phyloP scores from a whole-genome alignment of 2,888 invertebrate genomes.

The Cephus runcator region DNA sequence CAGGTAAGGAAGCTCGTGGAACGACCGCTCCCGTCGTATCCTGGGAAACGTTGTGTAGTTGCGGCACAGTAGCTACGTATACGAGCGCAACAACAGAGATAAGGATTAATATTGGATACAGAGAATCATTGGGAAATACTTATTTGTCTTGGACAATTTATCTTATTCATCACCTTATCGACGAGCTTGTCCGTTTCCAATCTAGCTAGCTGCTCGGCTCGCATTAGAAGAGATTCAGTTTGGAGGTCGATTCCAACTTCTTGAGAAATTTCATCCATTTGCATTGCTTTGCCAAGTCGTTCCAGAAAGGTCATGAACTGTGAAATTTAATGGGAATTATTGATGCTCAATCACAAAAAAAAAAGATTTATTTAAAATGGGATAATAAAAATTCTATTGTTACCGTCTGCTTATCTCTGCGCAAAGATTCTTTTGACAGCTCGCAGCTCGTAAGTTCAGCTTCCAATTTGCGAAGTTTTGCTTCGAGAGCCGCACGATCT shows the following conservation, averaged over 20 bases:
- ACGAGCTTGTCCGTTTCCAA: conserved; percentile 85
- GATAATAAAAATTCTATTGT: background rate
- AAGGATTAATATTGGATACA: conserved; percentile 4
- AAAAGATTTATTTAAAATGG: background rate
- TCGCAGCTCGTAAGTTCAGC: conserved; percentile 81
- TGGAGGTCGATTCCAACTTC: conserved; percentile 85
- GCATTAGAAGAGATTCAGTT: conserved; percentile 84
- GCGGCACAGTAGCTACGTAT: conserved; percentile 76
- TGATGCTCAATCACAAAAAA: background rate
- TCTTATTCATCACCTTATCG: conserved; percentile 74
- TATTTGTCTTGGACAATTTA: background rate
- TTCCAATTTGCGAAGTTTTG: conserved; percentile 81
- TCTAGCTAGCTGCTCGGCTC: conserved; percentile 85
- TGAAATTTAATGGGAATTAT: conserved; percentile 40
- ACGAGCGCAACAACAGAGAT: conserved; percentile 14
- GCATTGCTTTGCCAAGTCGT: conserved; percentile 82
- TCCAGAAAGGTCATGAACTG: conserved; percentile 87
- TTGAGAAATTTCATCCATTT: conserved; percentile 84
- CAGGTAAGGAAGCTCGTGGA: conserved; percentile 80
- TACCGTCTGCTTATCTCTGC: conserved; percentile 80
- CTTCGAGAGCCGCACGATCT: conserved; percentile 79
- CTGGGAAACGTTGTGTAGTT: conserved; percentile 79
- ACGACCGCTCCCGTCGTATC: conserved; percentile 81
- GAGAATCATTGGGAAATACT: background rate
- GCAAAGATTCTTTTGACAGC: conserved; percentile 76